Base-by-base conservation (phyloP, 2,797 vertebrate genomes). In the Sebastes minor region DNA sequence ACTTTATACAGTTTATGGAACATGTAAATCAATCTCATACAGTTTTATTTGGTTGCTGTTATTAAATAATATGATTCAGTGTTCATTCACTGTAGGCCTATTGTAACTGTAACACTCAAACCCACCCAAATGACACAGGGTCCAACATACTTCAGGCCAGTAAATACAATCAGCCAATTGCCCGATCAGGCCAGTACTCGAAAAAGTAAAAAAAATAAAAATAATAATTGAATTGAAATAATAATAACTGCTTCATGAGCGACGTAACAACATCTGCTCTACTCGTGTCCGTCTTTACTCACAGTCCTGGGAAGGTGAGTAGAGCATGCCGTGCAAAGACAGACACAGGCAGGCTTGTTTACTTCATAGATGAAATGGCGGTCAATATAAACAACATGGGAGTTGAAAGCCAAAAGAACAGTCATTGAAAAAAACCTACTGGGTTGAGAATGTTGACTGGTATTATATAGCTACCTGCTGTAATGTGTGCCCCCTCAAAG, bases 401-500 rank as follows among this genome's bases (percentile, higher is more conserved):
- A 32, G 59, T 57, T 57, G 13, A 57, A 57, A 57, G 2, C 1
- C 14, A 8, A 16, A 27, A 57, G 25, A 27, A 18, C 56, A 57
- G 25, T 25, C 16, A 30, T 20, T 11, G 27, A 60, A 8, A 60
- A 32, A 30, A 30, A 6, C 16, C 49, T 53, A 53, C 49, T 53
- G 49, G 49, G 49, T n/a, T 53, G 20, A n/a, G 49, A 53, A 53
- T 25, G 23, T 22, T 53, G 49, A 46, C 42, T 46, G 16, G 42
- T 46, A 46, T 46, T 46, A 46, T 46, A 46, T 18, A 46, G 38
- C 14, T 46, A 46, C 38, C 38, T 46, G 38, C 38, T 46, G 38
- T 46, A 0, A 46, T 46, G 38, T 46, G 38, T 46, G 16, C 42
- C 42, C 0, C 0, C 6, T 46, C 42, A 46, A 46, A 46, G 42